These are phyloP conservation scores for Malurus elegans DNA, from an alignment of 2,113 vertebrate genomes.

Conservation along the genomic window DNA sequence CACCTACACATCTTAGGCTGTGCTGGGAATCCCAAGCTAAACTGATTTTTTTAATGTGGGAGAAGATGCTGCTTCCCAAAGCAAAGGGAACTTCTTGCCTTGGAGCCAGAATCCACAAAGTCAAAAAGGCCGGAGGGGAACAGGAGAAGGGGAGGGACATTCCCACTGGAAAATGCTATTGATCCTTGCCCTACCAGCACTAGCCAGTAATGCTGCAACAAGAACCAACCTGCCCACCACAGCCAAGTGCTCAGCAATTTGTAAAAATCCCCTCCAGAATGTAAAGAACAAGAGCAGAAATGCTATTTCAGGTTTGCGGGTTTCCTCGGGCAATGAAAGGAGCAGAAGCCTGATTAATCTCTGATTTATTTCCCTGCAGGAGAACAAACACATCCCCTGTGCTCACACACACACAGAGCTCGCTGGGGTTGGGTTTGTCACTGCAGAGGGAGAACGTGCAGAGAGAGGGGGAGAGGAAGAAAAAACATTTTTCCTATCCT, in stretches of 20 bases:
- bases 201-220: neutral
- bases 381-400: neutral
- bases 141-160: neutral
- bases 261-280: slow-evolving; percentile 43
- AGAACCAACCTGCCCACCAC: slow-evolving; percentile 31
- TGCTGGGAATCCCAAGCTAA: neutral
- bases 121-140: neutral
- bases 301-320: neutral
- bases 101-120: neutral
- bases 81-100: neutral
- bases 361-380: slow-evolving; percentile 7
- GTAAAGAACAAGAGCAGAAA: slow-evolving; percentile 30
- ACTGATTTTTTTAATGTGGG: neutral
- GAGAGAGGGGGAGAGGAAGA: neutral
- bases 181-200: slow-evolving; percentile 26
- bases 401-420: neutral
- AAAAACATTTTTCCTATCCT: neutral
- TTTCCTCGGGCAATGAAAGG: slow-evolving; percentile 6
- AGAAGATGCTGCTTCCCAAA: neutral
- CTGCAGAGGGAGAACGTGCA: neutral
- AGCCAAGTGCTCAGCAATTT: slow-evolving; percentile 4
- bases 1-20: neutral
- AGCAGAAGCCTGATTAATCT: slow-evolving; percentile 29
- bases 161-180: slow-evolving; percentile 31
- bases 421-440: neutral